Evolutionary conservation across 2,797 vertebrate genomes (phyloP).

Genomic region (Merluccius polli): DNA sequence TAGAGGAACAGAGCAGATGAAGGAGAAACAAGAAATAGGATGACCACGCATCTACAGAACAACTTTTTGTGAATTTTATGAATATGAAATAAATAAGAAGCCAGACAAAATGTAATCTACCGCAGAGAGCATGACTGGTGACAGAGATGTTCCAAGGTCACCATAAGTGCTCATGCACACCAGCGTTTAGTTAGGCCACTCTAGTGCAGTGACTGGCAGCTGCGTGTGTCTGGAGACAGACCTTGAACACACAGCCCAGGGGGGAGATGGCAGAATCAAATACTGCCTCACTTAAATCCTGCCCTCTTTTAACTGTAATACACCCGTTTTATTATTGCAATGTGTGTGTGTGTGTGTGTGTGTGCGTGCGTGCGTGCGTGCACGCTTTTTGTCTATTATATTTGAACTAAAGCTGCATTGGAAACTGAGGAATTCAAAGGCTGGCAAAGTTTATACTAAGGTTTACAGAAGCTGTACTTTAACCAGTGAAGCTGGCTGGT

Average conservation of each 20-base stretch:
- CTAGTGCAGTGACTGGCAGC: constrained; percentile 33
- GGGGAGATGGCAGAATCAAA: constrained; percentile 16
- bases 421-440: neutral
- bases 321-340: neutral
- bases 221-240: neutral
- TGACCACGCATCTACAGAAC: too few species aligned
- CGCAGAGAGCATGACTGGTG: constrained; percentile 15
- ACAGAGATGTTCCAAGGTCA: constrained; percentile 22
- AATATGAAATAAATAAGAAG: neutral
- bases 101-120: constrained; percentile 21
- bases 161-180: constrained; percentile 34
- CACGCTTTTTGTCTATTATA: neutral
- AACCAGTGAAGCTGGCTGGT: neutral
- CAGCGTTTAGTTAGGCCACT: constrained; percentile 31
- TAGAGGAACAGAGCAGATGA: too few species aligned
- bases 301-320: neutral
- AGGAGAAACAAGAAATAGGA: too few species aligned
- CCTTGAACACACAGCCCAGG: constrained; percentile 12
- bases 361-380: neutral
- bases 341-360: neutral
- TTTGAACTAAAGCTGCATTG: neutral
- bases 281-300: constrained; percentile 22
- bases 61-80: too few species aligned
- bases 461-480: neutral
- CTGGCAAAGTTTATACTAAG: neutral